Base-by-base conservation (phyloP, 2,113 vertebrate species). In the Ardeotis arabs region DNA sequence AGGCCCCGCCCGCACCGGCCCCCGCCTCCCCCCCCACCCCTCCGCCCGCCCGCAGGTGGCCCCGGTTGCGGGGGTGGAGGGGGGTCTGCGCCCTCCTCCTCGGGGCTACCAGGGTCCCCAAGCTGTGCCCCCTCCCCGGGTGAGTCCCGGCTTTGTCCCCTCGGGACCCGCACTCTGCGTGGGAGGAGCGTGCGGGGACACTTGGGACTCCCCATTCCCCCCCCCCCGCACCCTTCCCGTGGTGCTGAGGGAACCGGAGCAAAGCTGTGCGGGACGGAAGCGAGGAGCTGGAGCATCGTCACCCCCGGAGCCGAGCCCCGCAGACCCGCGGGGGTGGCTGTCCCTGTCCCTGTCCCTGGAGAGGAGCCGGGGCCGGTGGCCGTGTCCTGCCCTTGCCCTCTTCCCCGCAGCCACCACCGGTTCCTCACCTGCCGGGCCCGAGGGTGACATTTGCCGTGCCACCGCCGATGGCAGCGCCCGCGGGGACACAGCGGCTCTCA, bases 391-490 rank as follows among this genome's bases (percentile, higher is more conserved):
- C 72, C 47, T 22, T 21, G 52, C 59, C 50, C 28, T 69, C 59
- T 23, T 21, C 49, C 70, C 69, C 6, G 2, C 58, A 31, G 63
- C 39, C 84, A 44, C 67, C 66, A 0, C 35, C 7, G 2, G 14
- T 16, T 33, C 56, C 52, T 55, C 56, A 17, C 45, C 41, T 9
- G 68, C 0, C 0, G 2, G 12, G 24, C 73, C 69, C 23, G 3
- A 44, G 55, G 79, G 86, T 78, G 83, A 66, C 50, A 2, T n/a
- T 67, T 8, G 7, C 37, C 1, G 0, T 39, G 82, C n/a, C 89
- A 37, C 81, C 9, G 2, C 56, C 25, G 0, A 2, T 10, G 66
- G 60, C 94, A 59, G 53, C 6, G 1, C 69, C 45, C 6, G 14
- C 9, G 41, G 79, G 45, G 27, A 70, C 64, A 2, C 18, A 1